Base-by-base conservation (phyloP, 1,140 invertebrate genomes). In the Goniozus legneri region DNA sequence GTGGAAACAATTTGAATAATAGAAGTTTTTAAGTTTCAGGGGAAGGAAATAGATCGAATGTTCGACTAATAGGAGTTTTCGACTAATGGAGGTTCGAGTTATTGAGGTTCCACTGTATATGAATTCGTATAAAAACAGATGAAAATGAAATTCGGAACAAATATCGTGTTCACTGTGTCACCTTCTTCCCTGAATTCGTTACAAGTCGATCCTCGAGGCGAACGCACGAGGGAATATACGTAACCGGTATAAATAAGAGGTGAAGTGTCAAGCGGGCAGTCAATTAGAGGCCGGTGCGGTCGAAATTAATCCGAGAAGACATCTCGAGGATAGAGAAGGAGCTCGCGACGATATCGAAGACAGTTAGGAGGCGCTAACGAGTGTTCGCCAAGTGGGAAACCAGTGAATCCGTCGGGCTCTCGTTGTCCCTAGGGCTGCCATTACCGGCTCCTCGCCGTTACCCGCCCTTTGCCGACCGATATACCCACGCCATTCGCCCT, bases 281-380 rank as follows among this genome's bases (percentile, higher is more conserved):
- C 56, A 62, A 69, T 69, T 67, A 65, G n/a, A n/a, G n/a, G n/a
- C n/a, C n/a, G n/a, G n/a, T n/a, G n/a, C n/a, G n/a, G n/a, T n/a
- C n/a, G n/a, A n/a, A n/a, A 64, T 67, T 64, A 62, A 47, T 41
- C 51, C 8, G 24, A 18, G 19, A 36, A 31, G 36, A 52, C 15
- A 21, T 30, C 18, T 43, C 20, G 30, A 34, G 35, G 46, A 19
- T 47, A 1, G 19, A 14, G 15, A 22, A n/a, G n/a, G n/a, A n/a
- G n/a, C n/a, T n/a, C n/a, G n/a, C n/a, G n/a, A n/a, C n/a, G n/a
- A n/a, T n/a, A n/a, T n/a, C n/a, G n/a, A n/a, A n/a, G 39, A 57
- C 58, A 54, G 62, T 65, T 59, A 60, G 64, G 58, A 59, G 56
- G 56, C 60, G 60, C 61, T 72, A 72, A 72, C 67, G 65, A 72